These are phyloP conservation scores for Rhodinocichla rosea DNA, from an alignment of 2,113 vertebrate species.

Conservation along the genomic window DNA sequence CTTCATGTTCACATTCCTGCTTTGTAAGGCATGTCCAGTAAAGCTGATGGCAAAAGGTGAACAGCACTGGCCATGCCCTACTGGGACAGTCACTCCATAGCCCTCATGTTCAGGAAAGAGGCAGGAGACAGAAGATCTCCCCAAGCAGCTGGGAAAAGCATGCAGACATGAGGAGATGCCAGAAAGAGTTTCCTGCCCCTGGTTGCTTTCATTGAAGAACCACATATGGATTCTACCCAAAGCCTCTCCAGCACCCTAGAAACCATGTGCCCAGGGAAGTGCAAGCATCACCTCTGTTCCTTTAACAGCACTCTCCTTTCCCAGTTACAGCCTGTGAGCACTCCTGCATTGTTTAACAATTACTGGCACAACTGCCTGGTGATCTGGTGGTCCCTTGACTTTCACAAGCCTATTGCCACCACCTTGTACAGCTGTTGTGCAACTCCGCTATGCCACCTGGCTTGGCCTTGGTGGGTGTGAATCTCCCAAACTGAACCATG, in stretches of 20 bases:
- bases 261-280: neutral
- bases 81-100: neutral
- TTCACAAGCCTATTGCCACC: neutral
- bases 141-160: neutral
- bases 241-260: neutral
- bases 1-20: fast-evolving
- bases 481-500: neutral
- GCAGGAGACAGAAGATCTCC: neutral
- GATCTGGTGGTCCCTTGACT: neutral
- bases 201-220: neutral
- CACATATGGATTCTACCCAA: fast-evolving
- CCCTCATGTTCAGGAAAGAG: neutral
- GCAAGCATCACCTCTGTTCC: neutral
- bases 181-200: neutral
- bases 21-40: neutral
- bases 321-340: neutral
- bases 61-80: neutral
- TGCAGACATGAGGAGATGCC: fast-evolving
- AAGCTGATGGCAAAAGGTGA: neutral
- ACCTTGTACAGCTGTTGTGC: fast-evolving
- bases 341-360: neutral
- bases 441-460: neutral
- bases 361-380: neutral
- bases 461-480: neutral
- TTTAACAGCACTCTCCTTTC: neutral